Percentiles rank a stretch among this genome's conserved stretches.
These are phyloP conservation scores for Natator depressus DNA, from an alignment of 2,113 vertebrate species.

Conservation along the genomic window DNA sequence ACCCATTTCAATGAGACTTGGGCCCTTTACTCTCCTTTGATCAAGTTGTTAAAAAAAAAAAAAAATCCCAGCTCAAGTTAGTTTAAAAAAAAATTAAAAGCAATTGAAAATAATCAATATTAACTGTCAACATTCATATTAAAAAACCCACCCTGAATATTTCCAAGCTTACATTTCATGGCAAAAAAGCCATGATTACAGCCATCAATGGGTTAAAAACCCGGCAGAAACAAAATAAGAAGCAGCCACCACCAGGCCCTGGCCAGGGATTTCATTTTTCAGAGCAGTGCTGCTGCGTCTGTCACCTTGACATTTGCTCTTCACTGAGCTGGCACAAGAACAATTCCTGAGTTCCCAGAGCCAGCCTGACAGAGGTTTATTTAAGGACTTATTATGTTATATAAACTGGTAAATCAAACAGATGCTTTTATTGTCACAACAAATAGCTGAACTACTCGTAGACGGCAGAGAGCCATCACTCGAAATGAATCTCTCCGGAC, in stretches of 20 bases:
- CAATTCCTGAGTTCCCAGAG: constrained; percentile 37
- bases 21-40: not conserved
- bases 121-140: not conserved
- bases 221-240: constrained; percentile 20
- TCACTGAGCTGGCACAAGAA: constrained; percentile 13
- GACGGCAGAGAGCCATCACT: constrained; percentile 42
- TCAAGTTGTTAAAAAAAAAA: not conserved
- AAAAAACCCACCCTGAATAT: constrained; percentile 10
- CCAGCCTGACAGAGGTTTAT: constrained; percentile 58
- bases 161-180: not conserved
- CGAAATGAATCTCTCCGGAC: constrained; percentile 21
- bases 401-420: constrained; percentile 71
- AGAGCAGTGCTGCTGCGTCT: not conserved
- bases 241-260: not conserved
- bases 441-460: constrained; percentile 63
- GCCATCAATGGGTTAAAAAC: not conserved
- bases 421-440: constrained; percentile 66
- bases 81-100: constrained; percentile 19
- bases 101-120: not conserved
- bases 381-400: constrained; percentile 64
- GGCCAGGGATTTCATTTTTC: not conserved
- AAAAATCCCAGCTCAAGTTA: constrained; percentile 17
- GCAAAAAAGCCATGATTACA: not conserved
- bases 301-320: constrained; percentile 47
- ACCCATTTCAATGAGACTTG: not conserved